Conservation (phyloP, 1,140 invertebrate genomes). For the Armadillidium nasatum region DNA sequence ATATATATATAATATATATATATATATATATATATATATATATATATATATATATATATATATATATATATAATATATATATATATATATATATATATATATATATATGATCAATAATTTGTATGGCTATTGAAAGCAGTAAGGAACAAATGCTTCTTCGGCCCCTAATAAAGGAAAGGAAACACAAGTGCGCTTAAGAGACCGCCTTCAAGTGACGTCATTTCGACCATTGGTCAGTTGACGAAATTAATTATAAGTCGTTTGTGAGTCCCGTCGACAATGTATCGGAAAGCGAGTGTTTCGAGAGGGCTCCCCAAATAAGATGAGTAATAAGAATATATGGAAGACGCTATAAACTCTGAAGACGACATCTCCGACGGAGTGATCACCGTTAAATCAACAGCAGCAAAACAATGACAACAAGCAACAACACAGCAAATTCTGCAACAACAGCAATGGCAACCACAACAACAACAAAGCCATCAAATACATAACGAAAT, state of each 20-base stretch:
- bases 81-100: constrained; percentile 1
- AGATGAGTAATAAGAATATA: neutral
- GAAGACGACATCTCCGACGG: no score
- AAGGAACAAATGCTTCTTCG: neutral
- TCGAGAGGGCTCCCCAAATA: neutral
- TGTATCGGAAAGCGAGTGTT: constrained; percentile 1
- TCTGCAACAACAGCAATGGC: no score
- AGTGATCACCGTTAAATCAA: no score
- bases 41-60: constrained; percentile 12
- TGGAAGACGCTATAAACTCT: neutral
- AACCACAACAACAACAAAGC: no score
- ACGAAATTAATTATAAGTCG: constrained; percentile 10
- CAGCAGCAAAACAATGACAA: no score
- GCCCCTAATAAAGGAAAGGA: neutral
- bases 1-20: neutral
- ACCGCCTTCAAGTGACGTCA: neutral
- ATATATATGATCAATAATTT: constrained; percentile 3
- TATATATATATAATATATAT: neutral
- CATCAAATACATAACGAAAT: no score
- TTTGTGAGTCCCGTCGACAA: neutral
- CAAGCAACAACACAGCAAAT: no score
- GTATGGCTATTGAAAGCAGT: neutral
- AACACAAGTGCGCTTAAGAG: neutral
- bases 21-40: constrained; percentile 15
- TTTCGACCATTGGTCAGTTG: neutral